Evolutionary conservation across 2,888 invertebrate species (phyloP).

Genomic region (Paralinhomoeus sp.): DNA sequence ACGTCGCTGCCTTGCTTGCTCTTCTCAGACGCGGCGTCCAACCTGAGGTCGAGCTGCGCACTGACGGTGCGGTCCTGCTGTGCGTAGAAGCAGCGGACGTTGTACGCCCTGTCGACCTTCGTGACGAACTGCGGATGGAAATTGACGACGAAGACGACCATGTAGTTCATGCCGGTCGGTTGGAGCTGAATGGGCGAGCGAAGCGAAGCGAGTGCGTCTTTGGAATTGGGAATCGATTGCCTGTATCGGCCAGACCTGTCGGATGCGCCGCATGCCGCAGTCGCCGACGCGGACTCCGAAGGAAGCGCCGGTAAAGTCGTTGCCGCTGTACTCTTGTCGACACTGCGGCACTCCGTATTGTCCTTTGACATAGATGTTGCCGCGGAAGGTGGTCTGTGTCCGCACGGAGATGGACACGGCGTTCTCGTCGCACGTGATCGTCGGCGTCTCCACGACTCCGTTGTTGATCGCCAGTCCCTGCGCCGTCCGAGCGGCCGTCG

Average conservation of each 20-base stretch:
- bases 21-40: no score
- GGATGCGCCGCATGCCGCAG: slow-evolving; percentile 18
- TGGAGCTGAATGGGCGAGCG: slow-evolving; percentile 8
- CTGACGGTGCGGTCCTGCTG: slow-evolving; percentile 11
- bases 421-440: slow-evolving; percentile 13
- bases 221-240: background rate
- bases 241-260: slow-evolving; percentile 9
- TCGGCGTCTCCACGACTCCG: slow-evolving; percentile 12
- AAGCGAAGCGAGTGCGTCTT: background rate
- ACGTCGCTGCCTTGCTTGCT: background rate
- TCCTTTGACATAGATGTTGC: slow-evolving; percentile 18
- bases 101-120: slow-evolving; percentile 17
- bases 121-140: slow-evolving; percentile 20
- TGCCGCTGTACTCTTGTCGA: slow-evolving; percentile 14
- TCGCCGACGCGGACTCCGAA: slow-evolving; percentile 15
- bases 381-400: slow-evolving; percentile 13
- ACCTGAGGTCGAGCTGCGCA: slow-evolving; percentile 11
- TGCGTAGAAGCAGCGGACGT: slow-evolving; percentile 18
- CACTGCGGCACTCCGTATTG: slow-evolving; percentile 14
- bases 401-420: slow-evolving; percentile 12
- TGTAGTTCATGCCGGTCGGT: slow-evolving; percentile 15
- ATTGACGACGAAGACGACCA: slow-evolving; percentile 14
- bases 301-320: slow-evolving; percentile 10
- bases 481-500: no score
- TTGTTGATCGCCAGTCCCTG: slow-evolving; percentile 9